Conservation (phyloP, 35 echinoderm and acorn worm species). For the Ophiothrix spiculata region DNA sequence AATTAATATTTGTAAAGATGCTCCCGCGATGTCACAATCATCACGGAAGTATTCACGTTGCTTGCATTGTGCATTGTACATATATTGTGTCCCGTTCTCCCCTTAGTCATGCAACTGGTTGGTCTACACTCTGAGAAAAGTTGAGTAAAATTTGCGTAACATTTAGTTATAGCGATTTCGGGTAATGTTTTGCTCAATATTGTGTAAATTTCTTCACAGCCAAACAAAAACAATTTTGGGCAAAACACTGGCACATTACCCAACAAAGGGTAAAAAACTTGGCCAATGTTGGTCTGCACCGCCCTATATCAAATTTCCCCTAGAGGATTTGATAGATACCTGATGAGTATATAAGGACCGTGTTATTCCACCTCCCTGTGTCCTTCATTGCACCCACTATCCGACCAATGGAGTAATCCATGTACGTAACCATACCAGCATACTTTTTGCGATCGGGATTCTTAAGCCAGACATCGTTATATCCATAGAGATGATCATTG, state of each 20-base stretch:
- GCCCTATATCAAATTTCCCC: background rate
- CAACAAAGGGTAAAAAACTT: background rate
- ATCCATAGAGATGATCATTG: constrained; percentile 13
- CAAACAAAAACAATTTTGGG: background rate
- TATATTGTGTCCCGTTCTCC: too few species aligned
- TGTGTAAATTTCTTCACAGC: background rate
- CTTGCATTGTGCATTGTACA: too few species aligned
- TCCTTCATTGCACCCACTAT: constrained; percentile 18
- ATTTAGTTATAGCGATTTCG: too few species aligned
- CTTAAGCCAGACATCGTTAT: constrained; percentile 14
- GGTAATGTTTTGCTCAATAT: background rate
- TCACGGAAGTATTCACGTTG: too few species aligned
- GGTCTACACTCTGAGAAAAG: too few species aligned
- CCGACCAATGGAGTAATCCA: constrained; percentile 59
- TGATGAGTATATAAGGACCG: constrained; percentile 51
- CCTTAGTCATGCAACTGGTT: too few species aligned
- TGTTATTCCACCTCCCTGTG: constrained; percentile 36
- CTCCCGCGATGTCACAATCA: too few species aligned
- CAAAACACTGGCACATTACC: background rate
- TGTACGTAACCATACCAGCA: constrained; percentile 57
- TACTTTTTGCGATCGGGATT: constrained; percentile 5
- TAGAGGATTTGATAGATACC: constrained; percentile 5
- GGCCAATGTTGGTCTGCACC: background rate
- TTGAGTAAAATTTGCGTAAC: too few species aligned
- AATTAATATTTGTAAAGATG: too few species aligned